A percentile compares a stretch with the other conserved stretches of the same genome.
Evolutionary conservation across 1,140 invertebrate species (phyloP).

Genomic region (Helicoverpa armigera): DNA sequence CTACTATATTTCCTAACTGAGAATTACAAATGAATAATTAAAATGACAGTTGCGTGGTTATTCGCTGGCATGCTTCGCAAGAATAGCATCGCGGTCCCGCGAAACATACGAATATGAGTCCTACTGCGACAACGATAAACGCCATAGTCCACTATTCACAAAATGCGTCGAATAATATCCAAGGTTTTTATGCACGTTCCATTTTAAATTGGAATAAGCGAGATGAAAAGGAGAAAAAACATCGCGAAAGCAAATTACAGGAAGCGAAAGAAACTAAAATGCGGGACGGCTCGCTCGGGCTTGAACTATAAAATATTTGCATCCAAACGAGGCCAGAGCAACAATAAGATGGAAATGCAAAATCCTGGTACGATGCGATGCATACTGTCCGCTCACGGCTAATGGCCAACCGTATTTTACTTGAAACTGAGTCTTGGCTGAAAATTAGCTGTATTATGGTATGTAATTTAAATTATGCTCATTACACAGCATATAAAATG

Average conservation of each 20-base stretch:
- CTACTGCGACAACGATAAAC: slow-evolving; percentile 38
- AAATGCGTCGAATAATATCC: slow-evolving; percentile 54
- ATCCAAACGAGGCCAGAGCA: slow-evolving; percentile 72
- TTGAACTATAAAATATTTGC: slow-evolving; percentile 78
- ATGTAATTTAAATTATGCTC: slow-evolving; percentile 48
- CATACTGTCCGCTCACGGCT: slow-evolving; percentile 59
- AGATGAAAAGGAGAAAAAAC: slow-evolving; percentile 59
- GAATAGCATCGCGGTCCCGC: slow-evolving; percentile 21
- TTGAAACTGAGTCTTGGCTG: slow-evolving; percentile 53
- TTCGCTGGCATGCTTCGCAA: slow-evolving; percentile 40
- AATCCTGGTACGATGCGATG: slow-evolving; percentile 62
- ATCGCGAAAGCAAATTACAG: slow-evolving; percentile 69
- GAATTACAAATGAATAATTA: slow-evolving; percentile 51
- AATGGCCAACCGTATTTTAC: slow-evolving; percentile 55
- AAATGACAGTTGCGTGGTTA: slow-evolving; percentile 48
- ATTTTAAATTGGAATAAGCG: slow-evolving; percentile 63
- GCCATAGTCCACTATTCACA: slow-evolving; percentile 23
- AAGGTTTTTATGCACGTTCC: slow-evolving; percentile 55
- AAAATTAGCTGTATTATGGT: slow-evolving; percentile 50
- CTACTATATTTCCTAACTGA: slow-evolving; percentile 48
- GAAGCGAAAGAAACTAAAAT: slow-evolving; percentile 70
- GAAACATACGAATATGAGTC: slow-evolving; percentile 29
- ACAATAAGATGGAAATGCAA: slow-evolving; percentile 78
- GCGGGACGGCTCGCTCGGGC: slow-evolving; percentile 61
- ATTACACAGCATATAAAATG: slow-evolving; percentile 30